Conservation (phyloP, 2,113 vertebrate genomes). For the Aspidoscelis tigris region DNA sequence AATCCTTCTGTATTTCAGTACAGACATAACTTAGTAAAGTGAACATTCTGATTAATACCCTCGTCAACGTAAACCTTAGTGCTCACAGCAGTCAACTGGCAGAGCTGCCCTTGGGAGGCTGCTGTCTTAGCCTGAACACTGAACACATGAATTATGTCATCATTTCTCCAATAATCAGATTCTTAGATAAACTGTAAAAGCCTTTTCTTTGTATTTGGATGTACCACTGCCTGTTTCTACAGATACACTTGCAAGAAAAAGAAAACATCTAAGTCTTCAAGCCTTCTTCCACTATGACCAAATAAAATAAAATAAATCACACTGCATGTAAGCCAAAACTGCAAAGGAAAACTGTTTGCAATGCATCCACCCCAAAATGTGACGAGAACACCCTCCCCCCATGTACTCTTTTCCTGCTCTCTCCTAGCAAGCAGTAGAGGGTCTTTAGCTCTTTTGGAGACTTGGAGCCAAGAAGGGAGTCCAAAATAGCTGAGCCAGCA, state of each 20-base stretch:
- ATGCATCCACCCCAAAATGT: not conserved
- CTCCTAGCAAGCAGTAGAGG: not conserved
- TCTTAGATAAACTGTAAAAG: constrained; percentile 74
- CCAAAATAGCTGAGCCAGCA: constrained; percentile 33
- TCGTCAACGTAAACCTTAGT: constrained; percentile 12
- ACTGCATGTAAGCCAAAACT: constrained; percentile 61
- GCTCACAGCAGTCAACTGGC: no score
- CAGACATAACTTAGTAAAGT: constrained; percentile 5
- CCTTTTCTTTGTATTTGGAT: constrained; percentile 67
- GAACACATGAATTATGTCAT: not conserved
- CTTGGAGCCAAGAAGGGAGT: constrained; percentile 28
- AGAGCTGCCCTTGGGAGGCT: constrained; percentile 20
- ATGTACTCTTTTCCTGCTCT: not conserved
- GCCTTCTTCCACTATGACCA: constrained; percentile 62
- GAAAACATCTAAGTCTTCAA: constrained; percentile 46
- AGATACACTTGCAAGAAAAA: constrained; percentile 53
- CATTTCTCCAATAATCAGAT: constrained; percentile 41
- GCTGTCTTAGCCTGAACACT: constrained; percentile 13
- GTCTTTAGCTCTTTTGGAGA: not conserved
- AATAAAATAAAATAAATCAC: constrained; percentile 41
- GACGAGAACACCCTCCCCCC: not conserved
- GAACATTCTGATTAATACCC: not conserved
- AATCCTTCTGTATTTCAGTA: constrained; percentile 15
- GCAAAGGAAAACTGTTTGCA: constrained; percentile 3
- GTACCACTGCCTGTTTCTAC: constrained; percentile 50